These are phyloP conservation scores for Drosophila kambysellisi DNA, from an alignment of 2,888 invertebrate genomes.

Conservation along the genomic window DNA sequence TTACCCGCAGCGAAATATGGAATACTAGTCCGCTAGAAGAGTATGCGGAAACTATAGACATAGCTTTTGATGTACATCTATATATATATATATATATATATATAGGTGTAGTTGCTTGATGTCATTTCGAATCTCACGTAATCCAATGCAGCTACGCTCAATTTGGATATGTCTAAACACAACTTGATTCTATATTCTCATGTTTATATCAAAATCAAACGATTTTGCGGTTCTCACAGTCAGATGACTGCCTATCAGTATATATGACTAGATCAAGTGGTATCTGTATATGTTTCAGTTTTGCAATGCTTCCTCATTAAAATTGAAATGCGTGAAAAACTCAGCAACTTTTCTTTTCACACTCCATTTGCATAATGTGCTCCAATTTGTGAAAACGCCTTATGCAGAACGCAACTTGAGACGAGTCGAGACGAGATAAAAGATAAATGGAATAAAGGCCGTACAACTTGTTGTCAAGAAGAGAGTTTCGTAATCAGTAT, in stretches of 20 bases:
- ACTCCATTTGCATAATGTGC: constrained; percentile 18
- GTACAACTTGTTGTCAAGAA: background rate
- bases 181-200: constrained; percentile 7
- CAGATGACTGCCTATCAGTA: background rate
- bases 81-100: background rate
- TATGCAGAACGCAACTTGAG: constrained; percentile 2
- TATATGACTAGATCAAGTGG: background rate
- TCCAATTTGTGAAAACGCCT: constrained; percentile 1
- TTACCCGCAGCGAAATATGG: constrained; percentile 10
- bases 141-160: constrained; percentile 23
- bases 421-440: background rate
- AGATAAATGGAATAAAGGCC: constrained; percentile 1
- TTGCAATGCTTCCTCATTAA: constrained; percentile 8
- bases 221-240: constrained; percentile 15
- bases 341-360: background rate
- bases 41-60: constrained; percentile 43
- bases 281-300: background rate
- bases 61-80: background rate
- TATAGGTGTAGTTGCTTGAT: constrained; percentile 21
- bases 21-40: constrained; percentile 2
- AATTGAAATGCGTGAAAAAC: background rate
- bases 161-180: constrained; percentile 14
- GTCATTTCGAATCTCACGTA: constrained; percentile 49
- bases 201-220: constrained; percentile 10
- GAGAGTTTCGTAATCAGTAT: background rate